Base-by-base conservation (phyloP, 2,888 invertebrate species). In the Zelleria hepariella region DNA sequence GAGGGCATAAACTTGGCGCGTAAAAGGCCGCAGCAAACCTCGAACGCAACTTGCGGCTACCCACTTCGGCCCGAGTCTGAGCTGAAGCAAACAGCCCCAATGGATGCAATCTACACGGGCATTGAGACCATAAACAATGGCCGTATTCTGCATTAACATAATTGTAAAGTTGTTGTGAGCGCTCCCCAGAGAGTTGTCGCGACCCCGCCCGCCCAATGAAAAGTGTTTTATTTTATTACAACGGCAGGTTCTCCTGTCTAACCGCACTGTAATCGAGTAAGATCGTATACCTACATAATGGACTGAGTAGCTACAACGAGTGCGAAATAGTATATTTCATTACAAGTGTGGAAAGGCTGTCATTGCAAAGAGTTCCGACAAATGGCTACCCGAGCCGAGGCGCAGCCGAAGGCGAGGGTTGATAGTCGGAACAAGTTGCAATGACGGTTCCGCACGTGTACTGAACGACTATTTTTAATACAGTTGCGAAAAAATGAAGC, bases 101-200 rank as follows among this genome's bases (percentile, higher is more conserved):
- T n/a, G 27, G 55, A 15, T 5, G 24, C 24, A 47, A 23, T 47
- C 47, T 47, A 47, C 57, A 57, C 47, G 57, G 24, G 24, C 57
- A 48, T 1, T 48, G n/a, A 47, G 47, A 5, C 25, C 42, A 18
- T 48, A 57, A 57, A 25, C 24, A 47, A 24, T 8, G 24, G 5
- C 24, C 7, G 42, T 57, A 24, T 24, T n/a, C 23, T 24, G 24
- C 57, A 57, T 57, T 48, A 57, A 48, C 57, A 47, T 47, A 57
- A 57, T 57, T 57, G 48, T 57, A 57, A 57, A 57, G 27, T 32
- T 55, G 55, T n/a, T 32, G 20, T 27, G 32, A 55, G 20, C n/a
- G 32, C 55, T 32, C 32, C 10, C 54, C 51, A 10, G 25, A 18
- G 54, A 26, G 25, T 26, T 15, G 6, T 25, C n/a, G 10, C 21